Evolutionary conservation across 2,113 vertebrate species (phyloP).

Genomic region (Piprites chloris): DNA sequence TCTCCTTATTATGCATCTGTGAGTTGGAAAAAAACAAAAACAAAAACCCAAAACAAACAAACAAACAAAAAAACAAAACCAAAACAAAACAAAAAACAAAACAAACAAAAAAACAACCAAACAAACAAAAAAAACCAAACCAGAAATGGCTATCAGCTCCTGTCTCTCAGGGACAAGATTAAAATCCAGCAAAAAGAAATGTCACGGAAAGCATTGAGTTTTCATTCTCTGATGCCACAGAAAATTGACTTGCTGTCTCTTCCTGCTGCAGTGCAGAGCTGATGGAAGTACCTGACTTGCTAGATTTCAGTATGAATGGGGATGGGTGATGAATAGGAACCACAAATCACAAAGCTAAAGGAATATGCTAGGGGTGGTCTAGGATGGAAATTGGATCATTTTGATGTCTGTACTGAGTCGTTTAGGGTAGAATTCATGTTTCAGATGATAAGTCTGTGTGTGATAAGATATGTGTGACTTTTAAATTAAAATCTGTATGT

Average conservation of each 20-base stretch:
- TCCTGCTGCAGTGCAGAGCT: neutral
- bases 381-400: neutral
- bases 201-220: neutral
- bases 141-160: neutral
- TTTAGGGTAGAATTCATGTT: neutral
- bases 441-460: neutral
- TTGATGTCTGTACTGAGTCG: neutral
- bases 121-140: neutral
- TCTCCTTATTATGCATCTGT: neutral
- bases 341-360: neutral
- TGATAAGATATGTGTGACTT: neutral
- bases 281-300: neutral
- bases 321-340: neutral
- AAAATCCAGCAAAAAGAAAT: neutral
- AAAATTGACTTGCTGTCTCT: neutral
- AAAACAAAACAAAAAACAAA: no score
- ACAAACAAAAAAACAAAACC: neutral
- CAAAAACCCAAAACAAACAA: no score
- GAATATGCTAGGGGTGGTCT: neutral
- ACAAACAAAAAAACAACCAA: neutral
- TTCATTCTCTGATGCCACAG: neutral
- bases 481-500: neutral
- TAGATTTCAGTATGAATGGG: neutral
- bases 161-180: neutral
- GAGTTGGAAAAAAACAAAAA: neutral